Evolutionary conservation across 2,888 invertebrate species (phyloP).

Genomic region (Andrena camellia): DNA sequence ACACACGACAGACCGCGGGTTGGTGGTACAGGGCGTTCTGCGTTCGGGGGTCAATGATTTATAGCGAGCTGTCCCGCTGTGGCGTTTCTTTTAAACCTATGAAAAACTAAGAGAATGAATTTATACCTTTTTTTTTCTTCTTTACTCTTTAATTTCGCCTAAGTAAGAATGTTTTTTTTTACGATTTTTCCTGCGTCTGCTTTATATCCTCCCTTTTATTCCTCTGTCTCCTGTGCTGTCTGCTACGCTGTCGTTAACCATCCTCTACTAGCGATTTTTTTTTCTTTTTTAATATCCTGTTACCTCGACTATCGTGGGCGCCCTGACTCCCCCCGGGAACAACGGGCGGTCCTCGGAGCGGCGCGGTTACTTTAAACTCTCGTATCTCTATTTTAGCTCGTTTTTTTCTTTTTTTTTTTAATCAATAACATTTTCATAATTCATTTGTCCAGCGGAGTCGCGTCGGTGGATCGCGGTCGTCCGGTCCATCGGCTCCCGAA

Average conservation of each 20-base stretch:
- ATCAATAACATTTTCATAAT: slow-evolving; percentile 71
- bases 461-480: slow-evolving; percentile 18
- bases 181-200: slow-evolving; percentile 8
- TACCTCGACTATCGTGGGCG: slow-evolving; percentile 63
- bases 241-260: slow-evolving; percentile 46
- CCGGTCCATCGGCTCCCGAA: slow-evolving; percentile 24
- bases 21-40: slow-evolving; percentile 83
- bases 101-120: slow-evolving; percentile 83
- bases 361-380: slow-evolving; percentile 51
- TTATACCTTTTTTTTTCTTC: slow-evolving; percentile 75
- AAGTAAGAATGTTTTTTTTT: slow-evolving; percentile 74
- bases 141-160: slow-evolving; percentile 75
- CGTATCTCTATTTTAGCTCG: slow-evolving; percentile 54
- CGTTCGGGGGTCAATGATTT: slow-evolving; percentile 80
- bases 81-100: slow-evolving; percentile 79
- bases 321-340: slow-evolving; percentile 27
- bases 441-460: slow-evolving; percentile 49
- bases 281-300: slow-evolving; percentile 46
- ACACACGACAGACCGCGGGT: slow-evolving; percentile 67
- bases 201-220: slow-evolving; percentile 2
- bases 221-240: slow-evolving; percentile 30
- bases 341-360: slow-evolving; percentile 9
- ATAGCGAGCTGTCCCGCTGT: slow-evolving; percentile 79
- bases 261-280: slow-evolving; percentile 57
- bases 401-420: slow-evolving; percentile 56